Base-by-base conservation (phyloP, 2,888 invertebrate species). In the Orchesella flavescens region DNA sequence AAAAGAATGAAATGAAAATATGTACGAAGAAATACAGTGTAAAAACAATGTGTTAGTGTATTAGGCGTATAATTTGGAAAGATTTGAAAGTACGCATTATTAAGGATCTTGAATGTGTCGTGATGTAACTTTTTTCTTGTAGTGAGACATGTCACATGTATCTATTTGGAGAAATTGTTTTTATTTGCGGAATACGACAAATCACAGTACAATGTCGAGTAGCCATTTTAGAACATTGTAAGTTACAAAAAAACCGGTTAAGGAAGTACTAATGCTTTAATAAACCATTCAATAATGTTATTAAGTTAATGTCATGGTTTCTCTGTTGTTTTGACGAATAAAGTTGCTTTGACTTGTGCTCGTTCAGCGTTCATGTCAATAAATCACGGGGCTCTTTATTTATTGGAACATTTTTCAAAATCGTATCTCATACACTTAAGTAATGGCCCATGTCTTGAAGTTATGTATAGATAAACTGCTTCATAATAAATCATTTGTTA, bases 121-220 rank as follows among this genome's bases (percentile, higher is more conserved):
- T 34, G 34, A 7, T 34, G 34, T 34, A 34, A 34, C 34, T 4
- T 34, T 34, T 34, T 34, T 34, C 34, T 34, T 34, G 34, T 34
- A 34, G 34, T 34, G 34, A 34, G 7, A 7, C 34, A 34, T 34
- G 34, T 34, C 34, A 34, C 7, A 34, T 34, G 7, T 34, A 34
- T 34, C 34, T 34, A 34, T 34, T 34, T 34, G 34, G 7, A 34
- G 34, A 34, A 34, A 34, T 34, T 34, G 34, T 34, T 34, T 59
- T 75, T 44, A 13, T 63, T 78, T 83, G 83, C 83, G 83, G 21
- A 83, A 74, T 74, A 83, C 78, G 83, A 83, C 83, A 83, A 83
- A 83, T 83, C 83, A 83, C 73, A 83, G 83, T 83, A 83, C 83
- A 83, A 83, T 78, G 83, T 73, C 74, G 73, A 77, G 77, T 83